phyloP scores from a whole-genome alignment of 2,888 invertebrate species.

The Anoplius nigerrimus region DNA sequence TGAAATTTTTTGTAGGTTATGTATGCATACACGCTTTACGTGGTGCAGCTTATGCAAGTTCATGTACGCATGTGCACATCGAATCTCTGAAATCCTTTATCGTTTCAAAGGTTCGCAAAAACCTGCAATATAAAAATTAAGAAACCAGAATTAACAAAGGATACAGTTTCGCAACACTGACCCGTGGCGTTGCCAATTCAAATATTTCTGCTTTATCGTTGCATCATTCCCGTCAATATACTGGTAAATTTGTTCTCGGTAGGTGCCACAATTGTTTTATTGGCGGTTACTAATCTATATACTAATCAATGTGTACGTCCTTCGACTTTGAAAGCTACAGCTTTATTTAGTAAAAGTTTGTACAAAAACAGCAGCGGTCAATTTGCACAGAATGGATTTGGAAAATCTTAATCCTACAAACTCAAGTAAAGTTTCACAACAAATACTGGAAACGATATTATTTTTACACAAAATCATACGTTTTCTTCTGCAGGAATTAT shows the following conservation, averaged over 20 bases:
- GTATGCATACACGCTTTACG: neutral
- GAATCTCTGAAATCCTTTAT: neutral
- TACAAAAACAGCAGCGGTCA: neutral
- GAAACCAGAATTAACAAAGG: neutral
- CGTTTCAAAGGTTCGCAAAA: neutral
- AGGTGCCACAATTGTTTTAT: neutral
- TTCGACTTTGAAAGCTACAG: neutral
- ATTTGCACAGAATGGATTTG: conserved; percentile 4
- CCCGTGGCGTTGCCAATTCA: too few species aligned
- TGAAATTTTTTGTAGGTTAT: conserved; percentile 7
- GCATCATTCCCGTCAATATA: neutral
- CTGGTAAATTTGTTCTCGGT: neutral
- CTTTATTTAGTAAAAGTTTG: neutral
- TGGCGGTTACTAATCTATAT: neutral
- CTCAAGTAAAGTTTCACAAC: conserved; percentile 30
- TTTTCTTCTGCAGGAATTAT: conserved; percentile 33
- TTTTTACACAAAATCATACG: neutral
- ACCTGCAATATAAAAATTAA: neutral
- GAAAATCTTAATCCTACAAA: conserved; percentile 4
- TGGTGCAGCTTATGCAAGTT: neutral
- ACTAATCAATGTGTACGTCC: too few species aligned
- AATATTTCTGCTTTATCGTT: too few species aligned
- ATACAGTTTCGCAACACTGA: neutral
- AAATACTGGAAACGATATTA: conserved; percentile 22
- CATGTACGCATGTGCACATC: neutral